Base-by-base conservation (phyloP, 2,797 vertebrate species). In the Parauchenoglanis ngamensis region DNA sequence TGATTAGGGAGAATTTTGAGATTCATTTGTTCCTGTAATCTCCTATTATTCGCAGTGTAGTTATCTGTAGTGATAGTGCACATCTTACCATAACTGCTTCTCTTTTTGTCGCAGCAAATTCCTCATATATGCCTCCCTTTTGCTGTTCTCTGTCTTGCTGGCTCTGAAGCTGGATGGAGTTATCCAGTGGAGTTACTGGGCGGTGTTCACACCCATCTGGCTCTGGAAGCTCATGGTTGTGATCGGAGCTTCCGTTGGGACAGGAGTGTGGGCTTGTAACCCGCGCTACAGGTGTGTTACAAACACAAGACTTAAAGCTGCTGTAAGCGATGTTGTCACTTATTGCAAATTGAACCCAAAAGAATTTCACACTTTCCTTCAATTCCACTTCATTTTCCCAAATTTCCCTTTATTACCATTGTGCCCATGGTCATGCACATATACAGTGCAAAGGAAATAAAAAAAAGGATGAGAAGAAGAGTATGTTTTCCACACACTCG, bases 151-250 rank as follows among this genome's bases (percentile, higher is more conserved):
- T 0, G 97, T 99, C 92, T 89, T 99, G 93, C 96, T 99, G 63
- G 97, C 98, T 23, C 92, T 99, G 84, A 96, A 96, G 87, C 93
- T 99, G 93, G 98, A 99, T 94, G 97, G 96, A 44, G 96, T 99
- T 92, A 98, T 99, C 88, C 97, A 98, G 59, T 99, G 98, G 97
- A 99, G 96, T 92, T 99, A 97, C 93, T 99, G 98, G 98, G 98
- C 97, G 0, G 98, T 99, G 21, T 99, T 99, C 94, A 95, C 97
- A 19, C 98, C 98, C 0, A 96, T 99, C 93, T 99, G 98, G 98
- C 95, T 99, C 3, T 99, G 98, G 98, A 99, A 99, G 92, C 92
- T 99, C 70, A 94, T 99, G 96, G 98, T 99, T 89, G 97, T 99
- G 89, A 96, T 98, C 6, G 98, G 98, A 59, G 98, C 98, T 56